A percentile compares a stretch with the other conserved stretches of the same genome.
Conservation (phyloP, 2,888 invertebrate genomes). For the Trachelus troglodyta region DNA sequence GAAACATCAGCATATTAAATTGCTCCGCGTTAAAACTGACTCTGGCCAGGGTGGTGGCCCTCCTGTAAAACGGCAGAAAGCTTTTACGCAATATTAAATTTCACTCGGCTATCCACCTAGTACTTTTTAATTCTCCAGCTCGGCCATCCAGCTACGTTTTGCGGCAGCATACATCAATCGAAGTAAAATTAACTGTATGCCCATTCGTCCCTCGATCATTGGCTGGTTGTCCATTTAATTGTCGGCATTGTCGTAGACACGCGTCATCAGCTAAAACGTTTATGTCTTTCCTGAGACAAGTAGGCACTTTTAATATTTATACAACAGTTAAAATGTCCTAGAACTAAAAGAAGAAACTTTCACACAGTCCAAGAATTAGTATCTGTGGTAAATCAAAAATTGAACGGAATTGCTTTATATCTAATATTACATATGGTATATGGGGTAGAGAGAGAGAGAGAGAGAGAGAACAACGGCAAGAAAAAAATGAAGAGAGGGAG, state of each 20-base stretch:
- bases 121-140: not conserved
- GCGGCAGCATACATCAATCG: no score
- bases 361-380: no score
- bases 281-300: no score
- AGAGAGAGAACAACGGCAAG: not conserved
- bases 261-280: no score
- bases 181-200: no score
- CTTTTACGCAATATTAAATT: constrained; percentile 39
- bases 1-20: constrained; percentile 42
- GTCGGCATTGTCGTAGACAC: no score
- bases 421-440: not conserved
- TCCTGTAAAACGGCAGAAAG: constrained; percentile 32
- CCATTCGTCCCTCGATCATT: no score
- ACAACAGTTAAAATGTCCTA: no score
- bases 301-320: no score
- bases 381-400: no score
- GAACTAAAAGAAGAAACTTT: no score
- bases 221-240: no score
- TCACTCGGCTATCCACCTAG: constrained; percentile 19
- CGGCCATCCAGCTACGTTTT: not conserved
- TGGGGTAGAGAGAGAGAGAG: not conserved
- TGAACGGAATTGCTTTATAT: not conserved
- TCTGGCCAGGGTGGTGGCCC: constrained; percentile 15
- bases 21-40: constrained; percentile 39
- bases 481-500: not conserved